Conservation (phyloP, 1,140 invertebrate species). For the Drosophila sechellia region DNA sequence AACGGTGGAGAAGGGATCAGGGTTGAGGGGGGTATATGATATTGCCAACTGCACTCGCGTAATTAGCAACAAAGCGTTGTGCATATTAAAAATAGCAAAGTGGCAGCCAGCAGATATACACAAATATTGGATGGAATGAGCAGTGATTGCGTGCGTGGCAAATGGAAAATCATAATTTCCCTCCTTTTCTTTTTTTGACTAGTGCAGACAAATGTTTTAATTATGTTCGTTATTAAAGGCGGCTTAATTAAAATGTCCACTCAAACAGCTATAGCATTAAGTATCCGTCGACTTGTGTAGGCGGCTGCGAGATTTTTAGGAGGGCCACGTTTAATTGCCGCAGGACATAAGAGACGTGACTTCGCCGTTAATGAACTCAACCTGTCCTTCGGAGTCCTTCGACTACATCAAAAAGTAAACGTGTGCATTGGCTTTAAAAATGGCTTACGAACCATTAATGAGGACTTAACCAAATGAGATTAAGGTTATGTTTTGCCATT, state of each 20-base stretch:
- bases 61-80: slow-evolving; percentile 42
- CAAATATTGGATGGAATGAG: neutral
- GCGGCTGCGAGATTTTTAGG: neutral
- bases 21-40: neutral
- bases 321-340: slow-evolving; percentile 31
- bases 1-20: neutral
- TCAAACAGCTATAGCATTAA: neutral
- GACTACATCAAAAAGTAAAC: no score
- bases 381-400: neutral
- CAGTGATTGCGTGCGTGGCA: slow-evolving; percentile 23
- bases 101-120: no score
- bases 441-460: no score
- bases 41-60: slow-evolving; percentile 41
- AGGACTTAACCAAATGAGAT: no score
- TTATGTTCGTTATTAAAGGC: slow-evolving; percentile 45
- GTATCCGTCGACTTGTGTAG: neutral
- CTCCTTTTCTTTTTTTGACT: slow-evolving; percentile 21
- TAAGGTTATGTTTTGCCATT: no score
- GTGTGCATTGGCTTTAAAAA: no score
- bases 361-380: slow-evolving; percentile 37
- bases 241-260: slow-evolving; percentile 52
- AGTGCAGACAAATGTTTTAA: slow-evolving; percentile 46
- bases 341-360: slow-evolving; percentile 25
- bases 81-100: slow-evolving; percentile 31
- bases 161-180: slow-evolving; percentile 43